A percentile compares a stretch with the other conserved stretches of the same genome.
phyloP scores from a whole-genome alignment of 1,140 invertebrate species.

The Atta cephalotes region DNA sequence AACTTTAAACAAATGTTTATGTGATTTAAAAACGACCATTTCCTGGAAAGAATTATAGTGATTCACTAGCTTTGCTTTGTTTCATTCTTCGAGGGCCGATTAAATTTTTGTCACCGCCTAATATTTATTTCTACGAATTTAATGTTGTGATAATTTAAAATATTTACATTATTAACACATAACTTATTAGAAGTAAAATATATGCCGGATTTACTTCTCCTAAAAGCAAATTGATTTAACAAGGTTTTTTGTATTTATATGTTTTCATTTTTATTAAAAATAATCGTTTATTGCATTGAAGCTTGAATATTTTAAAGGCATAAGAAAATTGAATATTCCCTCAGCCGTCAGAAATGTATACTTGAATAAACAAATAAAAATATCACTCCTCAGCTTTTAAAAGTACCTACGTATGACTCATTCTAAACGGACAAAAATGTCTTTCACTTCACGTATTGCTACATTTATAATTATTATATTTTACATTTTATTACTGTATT shows the following conservation, averaged over 20 bases:
- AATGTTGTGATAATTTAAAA: background rate
- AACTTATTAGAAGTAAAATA: background rate
- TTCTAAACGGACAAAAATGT: background rate
- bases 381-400: background rate
- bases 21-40: background rate
- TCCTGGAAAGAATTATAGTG: background rate
- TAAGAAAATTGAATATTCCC: background rate
- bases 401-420: background rate
- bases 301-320: background rate
- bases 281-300: background rate
- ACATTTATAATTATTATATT: background rate
- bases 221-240: background rate
- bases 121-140: background rate
- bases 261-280: background rate
- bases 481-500: background rate
- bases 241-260: background rate
- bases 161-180: background rate
- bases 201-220: background rate
- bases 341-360: background rate
- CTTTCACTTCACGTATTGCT: background rate
- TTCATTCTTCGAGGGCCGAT: background rate
- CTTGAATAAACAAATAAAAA: too few relatives aligned
- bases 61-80: conserved; percentile 2
- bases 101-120: background rate
- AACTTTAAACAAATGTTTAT: background rate